These are phyloP conservation scores for Cactoblastis cactorum DNA, from an alignment of 2,888 invertebrate species.

Conservation along the genomic window DNA sequence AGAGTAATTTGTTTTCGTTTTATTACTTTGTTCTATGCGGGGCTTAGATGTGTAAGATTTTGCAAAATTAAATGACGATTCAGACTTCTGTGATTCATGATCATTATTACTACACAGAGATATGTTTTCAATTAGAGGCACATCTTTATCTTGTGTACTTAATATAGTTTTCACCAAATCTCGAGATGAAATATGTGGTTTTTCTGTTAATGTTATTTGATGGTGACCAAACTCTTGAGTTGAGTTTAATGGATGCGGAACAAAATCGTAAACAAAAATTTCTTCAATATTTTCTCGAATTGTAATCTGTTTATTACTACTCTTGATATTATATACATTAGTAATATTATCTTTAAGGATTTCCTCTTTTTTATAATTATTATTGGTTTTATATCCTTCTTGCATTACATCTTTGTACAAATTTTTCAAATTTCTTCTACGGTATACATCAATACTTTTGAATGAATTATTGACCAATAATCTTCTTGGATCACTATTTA, in stretches of 20 bases:
- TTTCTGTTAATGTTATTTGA: constrained; percentile 17
- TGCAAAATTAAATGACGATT: not conserved
- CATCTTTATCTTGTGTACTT: constrained; percentile 25
- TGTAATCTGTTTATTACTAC: constrained; percentile 19
- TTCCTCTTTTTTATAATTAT: constrained; percentile 16
- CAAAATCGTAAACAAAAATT: constrained; percentile 27
- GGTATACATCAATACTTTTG: not conserved
- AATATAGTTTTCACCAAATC: constrained; percentile 53
- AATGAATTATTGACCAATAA: not conserved
- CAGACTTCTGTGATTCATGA: not conserved
- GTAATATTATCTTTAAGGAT: constrained; percentile 27
- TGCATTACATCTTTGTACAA: not conserved
- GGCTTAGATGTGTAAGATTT: not conserved
- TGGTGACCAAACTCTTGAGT: not conserved
- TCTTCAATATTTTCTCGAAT: constrained; percentile 25
- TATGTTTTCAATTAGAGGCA: not conserved
- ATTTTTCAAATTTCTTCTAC: not conserved
- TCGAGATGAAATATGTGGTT: constrained; percentile 40
- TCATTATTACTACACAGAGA: not conserved
- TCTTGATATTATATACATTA: constrained; percentile 22
- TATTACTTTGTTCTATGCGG: not conserved
- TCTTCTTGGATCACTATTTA: not conserved
- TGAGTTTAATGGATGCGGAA: constrained; percentile 19
- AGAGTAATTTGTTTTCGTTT: not conserved
- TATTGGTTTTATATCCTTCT: not conserved